Conservation (phyloP, 2,113 vertebrate species). For the Bos taurus region DNA sequence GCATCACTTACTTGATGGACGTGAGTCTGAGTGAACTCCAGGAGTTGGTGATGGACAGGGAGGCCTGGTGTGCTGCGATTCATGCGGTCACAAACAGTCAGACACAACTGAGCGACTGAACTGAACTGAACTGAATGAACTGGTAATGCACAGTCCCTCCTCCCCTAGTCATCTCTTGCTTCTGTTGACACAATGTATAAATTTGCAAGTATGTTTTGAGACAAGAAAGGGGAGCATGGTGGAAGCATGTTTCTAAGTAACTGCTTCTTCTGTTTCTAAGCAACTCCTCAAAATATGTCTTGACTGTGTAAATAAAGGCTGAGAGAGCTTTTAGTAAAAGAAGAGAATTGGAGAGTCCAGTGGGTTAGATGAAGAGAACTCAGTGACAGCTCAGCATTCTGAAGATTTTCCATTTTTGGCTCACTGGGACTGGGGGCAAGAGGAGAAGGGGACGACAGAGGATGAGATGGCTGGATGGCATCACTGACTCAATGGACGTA, state of each 20-base stretch:
- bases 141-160: accelerated
- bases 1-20: too few species aligned
- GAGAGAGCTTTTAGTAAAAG: background rate
- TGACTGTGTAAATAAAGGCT: background rate
- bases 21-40: too few species aligned
- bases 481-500: too few species aligned
- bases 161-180: background rate
- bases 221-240: background rate
- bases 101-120: too few species aligned
- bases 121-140: background rate
- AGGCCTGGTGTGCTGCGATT: too few species aligned
- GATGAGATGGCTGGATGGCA: too few species aligned
- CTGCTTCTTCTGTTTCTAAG: background rate
- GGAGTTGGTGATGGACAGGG: too few species aligned
- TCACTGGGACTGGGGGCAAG: too few species aligned
- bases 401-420: background rate
- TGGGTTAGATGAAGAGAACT: background rate
- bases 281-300: background rate
- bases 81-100: too few species aligned
- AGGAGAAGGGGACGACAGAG: too few species aligned
- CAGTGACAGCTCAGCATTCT: background rate
- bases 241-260: background rate
- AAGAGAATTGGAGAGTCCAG: background rate
- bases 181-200: background rate
- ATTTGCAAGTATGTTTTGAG: background rate